phyloP scores from a whole-genome alignment of 2,113 vertebrate genomes.

The Equus przewalskii region DNA sequence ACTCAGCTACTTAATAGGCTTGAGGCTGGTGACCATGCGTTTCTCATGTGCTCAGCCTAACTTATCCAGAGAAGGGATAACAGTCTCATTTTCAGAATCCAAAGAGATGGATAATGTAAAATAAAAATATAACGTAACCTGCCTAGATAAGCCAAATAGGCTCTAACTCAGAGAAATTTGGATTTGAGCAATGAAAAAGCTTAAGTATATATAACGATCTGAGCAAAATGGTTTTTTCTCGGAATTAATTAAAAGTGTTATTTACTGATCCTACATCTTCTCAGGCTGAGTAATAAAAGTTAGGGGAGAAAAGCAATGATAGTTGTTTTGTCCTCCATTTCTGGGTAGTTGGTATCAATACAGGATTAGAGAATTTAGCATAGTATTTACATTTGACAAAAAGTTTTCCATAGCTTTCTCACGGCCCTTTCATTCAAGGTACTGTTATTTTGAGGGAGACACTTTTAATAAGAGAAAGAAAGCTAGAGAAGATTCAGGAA shows the following conservation, averaged over 20 bases:
- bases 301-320: background rate
- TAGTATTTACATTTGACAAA: background rate
- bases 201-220: background rate
- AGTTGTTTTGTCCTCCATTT: background rate
- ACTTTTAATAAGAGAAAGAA: background rate
- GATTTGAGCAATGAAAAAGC: background rate
- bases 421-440: background rate
- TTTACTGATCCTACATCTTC: background rate
- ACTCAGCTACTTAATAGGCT: background rate
- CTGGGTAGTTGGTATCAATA: background rate
- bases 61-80: background rate
- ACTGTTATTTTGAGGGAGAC: background rate
- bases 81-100: background rate
- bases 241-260: conserved; percentile 18
- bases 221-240: background rate
- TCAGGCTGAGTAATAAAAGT: background rate
- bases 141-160: background rate
- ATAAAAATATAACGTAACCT: background rate
- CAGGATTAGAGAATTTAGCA: background rate
- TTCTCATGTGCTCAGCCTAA: background rate
- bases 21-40: background rate
- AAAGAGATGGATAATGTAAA: background rate
- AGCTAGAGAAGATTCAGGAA: background rate
- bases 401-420: background rate
- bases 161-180: background rate